Evolutionary conservation across 2,797 vertebrate species (phyloP).

Genomic region (Salarias fasciatus): DNA sequence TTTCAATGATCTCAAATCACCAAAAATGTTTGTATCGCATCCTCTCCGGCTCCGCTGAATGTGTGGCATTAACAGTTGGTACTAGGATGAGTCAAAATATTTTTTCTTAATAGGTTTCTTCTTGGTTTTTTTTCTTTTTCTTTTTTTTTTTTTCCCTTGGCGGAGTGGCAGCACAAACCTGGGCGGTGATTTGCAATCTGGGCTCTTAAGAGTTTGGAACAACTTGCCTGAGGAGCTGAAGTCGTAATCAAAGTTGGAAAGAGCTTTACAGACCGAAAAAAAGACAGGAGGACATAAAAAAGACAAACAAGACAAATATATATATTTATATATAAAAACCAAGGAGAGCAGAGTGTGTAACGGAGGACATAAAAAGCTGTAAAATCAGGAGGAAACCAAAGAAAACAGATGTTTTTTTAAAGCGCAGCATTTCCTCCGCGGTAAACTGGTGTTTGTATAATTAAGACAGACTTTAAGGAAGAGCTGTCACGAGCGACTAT

Average conservation of each 20-base stretch:
- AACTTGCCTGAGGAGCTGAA: constrained; percentile 26
- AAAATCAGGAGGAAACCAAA: neutral
- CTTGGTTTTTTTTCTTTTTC: constrained; percentile 2
- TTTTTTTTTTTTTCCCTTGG: neutral
- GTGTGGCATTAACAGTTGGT: constrained; percentile 39
- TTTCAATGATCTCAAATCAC: constrained; percentile 18
- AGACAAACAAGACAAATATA: neutral
- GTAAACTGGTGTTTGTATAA: constrained; percentile 3
- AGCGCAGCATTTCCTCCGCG: neutral
- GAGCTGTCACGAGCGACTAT: no score
- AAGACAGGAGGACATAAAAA: neutral
- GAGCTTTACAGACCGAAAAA: constrained; percentile 1
- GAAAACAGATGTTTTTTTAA: constrained; percentile 1
- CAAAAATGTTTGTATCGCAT: constrained; percentile 20
- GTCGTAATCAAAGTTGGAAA: constrained; percentile 15
- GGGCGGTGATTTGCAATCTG: constrained; percentile 29
- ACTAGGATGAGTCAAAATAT: constrained; percentile 15
- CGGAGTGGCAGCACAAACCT: constrained; percentile 17
- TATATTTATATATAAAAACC: neutral
- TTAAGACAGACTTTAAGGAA: neutral
- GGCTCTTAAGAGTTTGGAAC: constrained; percentile 29
- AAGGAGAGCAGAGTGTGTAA: neutral
- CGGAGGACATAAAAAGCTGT: neutral
- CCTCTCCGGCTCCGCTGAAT: constrained; percentile 3
- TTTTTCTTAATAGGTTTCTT: constrained; percentile 3